Evolutionary conservation across 2,113 vertebrate species (phyloP), one percentile per base, ranked within the genome.

Genomic region (Apus apus): DNA sequence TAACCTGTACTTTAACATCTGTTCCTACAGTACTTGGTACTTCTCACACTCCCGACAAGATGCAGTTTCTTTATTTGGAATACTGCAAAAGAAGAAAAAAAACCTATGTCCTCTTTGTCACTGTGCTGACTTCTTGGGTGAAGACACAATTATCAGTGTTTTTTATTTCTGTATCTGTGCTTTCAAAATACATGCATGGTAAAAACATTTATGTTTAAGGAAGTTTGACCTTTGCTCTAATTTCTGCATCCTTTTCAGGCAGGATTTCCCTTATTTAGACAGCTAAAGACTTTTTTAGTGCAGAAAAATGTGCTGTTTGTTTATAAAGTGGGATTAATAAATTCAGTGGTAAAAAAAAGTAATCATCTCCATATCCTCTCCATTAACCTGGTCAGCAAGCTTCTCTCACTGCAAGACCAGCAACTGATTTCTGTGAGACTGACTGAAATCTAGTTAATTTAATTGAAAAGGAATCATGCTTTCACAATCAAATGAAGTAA

Each of bases 211-310:
- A 61, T 34, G 36, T 61, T 82, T 76, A 73, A 91, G 89, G 93
- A 97, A 95, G 81, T 73, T 89, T 79, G 70, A 85, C 62, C 66
- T 93, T 89, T 89, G 89, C 81, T 62, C 93, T 65, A 70, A 58
- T 87, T 94, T 93, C 81, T 95, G 81, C 74, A 82, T 89, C 58
- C 74, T 91, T 79, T 92, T 68, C 58, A 87, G 74, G 73, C 89
- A 95, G 91, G 93, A 96, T 93, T 92, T 97, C 93, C 89, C 74
- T 72, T 82, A 89, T 34, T 94, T 89, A 89, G 45, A 10, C 8
- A 92, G 81, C 62, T 87, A 95, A 87, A 81, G 29, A 25, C 11
- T 61, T 85, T 91, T 88, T 60, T 36, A 84, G 57, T 67, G 64
- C 51, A 34, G 62, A 45, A 50, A 84, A 40, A 36, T 43, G 40